Evolutionary conservation across 1,140 invertebrate species (phyloP), one percentile per base, ranked within the genome.

Genomic region (Dendroctonus valens): DNA sequence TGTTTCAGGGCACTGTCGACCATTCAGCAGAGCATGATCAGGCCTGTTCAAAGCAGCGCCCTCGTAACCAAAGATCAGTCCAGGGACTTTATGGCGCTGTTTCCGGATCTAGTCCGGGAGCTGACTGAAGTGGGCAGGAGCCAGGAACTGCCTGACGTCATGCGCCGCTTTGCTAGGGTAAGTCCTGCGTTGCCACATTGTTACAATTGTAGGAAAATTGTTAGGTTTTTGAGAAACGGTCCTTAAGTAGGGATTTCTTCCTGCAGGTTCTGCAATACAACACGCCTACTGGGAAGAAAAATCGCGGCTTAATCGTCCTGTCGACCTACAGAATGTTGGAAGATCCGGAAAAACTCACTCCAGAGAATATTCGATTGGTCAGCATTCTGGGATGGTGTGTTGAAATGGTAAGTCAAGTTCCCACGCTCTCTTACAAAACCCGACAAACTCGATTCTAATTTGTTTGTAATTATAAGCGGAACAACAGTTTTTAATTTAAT

Each of bases 341-440:
- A 70, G 78, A 83, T 57, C 79, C 79, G 0, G 79, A 86, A 48
- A 82, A 82, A 63, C 75, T 90, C 3, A 91, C 89, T 0, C 86
- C 89, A 0, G 91, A 95, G 72, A 92, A 92, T 72, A 78, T 95
- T 41, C 85, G 88, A 72, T 75, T 89, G 38, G 91, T 92, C 0
- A 88, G 91, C 68, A 87, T 97, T 67, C 81, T 98, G 73, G 95
- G 93, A 62, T 98, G 95, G 96, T 96, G 93, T 79, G 83, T 93
- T 52, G 95, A 98, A 88, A 86, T 96, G 87, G 93, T 96, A 81
- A 81, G 85, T 81, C 14, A 5, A 52, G 37, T n/a, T 2, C 14
- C 8, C 26, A 52, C 9, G n/a, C 8, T 26, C 26, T 26, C 26
- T 26, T 26, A 26, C 26, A 26, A 26, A 3, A 26, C 26, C 26